These are phyloP conservation scores for Sebastes dallii DNA, from an alignment of 2,797 vertebrate genomes.

Conservation along the genomic window DNA sequence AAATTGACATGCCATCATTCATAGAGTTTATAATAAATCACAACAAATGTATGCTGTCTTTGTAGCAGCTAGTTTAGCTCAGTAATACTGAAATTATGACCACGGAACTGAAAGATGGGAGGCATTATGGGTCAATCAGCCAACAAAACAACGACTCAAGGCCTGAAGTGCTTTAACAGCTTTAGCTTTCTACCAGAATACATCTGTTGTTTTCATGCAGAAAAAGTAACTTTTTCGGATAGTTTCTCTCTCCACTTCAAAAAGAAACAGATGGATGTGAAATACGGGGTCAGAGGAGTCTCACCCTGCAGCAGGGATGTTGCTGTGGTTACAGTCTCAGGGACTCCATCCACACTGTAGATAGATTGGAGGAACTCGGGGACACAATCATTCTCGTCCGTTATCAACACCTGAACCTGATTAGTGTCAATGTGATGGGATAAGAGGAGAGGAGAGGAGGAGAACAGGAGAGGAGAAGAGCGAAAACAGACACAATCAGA, in stretches of 20 bases:
- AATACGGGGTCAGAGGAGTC: constrained; percentile 56
- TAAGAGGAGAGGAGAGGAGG: not conserved
- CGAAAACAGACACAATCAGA: constrained; percentile 13
- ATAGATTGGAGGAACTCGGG: constrained; percentile 90
- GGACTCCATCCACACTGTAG: constrained; percentile 88
- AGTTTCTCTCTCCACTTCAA: constrained; percentile 15
- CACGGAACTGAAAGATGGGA: constrained; percentile 10
- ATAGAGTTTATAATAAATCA: constrained; percentile 33
- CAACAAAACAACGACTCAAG: not conserved
- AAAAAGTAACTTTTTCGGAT: constrained; percentile 24
- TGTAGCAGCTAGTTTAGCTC: not conserved
- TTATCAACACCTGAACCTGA: constrained; percentile 89
- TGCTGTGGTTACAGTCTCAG: constrained; percentile 89
- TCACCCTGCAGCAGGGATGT: constrained; percentile 90
- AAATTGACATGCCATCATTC: constrained; percentile 27
- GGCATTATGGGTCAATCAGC: not conserved
- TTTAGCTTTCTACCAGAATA: not conserved
- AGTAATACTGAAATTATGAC: constrained; percentile 20
- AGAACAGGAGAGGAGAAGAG: not conserved
- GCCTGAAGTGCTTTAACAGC: not conserved
- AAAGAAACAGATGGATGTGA: constrained; percentile 61
- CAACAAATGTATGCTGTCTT: constrained; percentile 7
- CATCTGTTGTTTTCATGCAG: constrained; percentile 14
- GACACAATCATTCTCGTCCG: constrained; percentile 89
- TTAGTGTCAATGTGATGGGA: constrained; percentile 36